These are phyloP conservation scores for Taenioides sp. DNA, from an alignment of 2,797 vertebrate species.

Conservation along the genomic window DNA sequence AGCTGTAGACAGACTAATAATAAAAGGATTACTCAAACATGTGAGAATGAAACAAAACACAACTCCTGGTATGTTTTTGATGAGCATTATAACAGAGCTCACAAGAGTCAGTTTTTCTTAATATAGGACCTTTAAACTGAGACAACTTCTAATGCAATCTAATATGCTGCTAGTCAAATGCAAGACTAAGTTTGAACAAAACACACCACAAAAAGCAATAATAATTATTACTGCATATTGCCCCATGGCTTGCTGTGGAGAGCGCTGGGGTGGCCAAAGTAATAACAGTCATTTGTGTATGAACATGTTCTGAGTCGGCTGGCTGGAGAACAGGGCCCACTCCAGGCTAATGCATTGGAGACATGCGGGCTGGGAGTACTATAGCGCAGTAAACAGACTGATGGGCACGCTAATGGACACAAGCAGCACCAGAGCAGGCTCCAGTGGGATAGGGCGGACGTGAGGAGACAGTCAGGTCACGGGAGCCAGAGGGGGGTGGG, in stretches of 20 bases:
- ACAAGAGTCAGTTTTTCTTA: too few species aligned
- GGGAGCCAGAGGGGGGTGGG: conserved; percentile 21
- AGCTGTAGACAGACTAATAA: too few species aligned
- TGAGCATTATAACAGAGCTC: too few species aligned
- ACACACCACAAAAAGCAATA: background rate
- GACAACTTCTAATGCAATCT: too few species aligned
- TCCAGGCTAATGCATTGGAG: conserved; percentile 40
- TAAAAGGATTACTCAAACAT: too few species aligned
- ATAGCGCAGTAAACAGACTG: conserved; percentile 26
- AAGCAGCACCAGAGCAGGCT: conserved; percentile 13
- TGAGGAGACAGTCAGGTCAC: conserved; percentile 31
- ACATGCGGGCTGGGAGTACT: conserved; percentile 16
- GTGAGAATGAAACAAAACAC: too few species aligned
- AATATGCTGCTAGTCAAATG: too few species aligned
- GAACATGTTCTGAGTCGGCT: background rate
- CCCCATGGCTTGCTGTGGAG: background rate
- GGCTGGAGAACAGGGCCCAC: conserved; percentile 40
- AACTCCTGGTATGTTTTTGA: too few species aligned
- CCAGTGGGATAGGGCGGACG: conserved; percentile 34
- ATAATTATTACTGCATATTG: background rate
- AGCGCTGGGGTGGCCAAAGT: conserved; percentile 10
- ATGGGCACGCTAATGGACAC: conserved; percentile 47
- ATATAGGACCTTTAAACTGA: too few species aligned
- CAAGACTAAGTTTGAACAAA: too few species aligned
- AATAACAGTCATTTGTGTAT: background rate